Evolutionary conservation across 1,140 invertebrate genomes (phyloP).

Genomic region (Lasioglossum albipes): DNA sequence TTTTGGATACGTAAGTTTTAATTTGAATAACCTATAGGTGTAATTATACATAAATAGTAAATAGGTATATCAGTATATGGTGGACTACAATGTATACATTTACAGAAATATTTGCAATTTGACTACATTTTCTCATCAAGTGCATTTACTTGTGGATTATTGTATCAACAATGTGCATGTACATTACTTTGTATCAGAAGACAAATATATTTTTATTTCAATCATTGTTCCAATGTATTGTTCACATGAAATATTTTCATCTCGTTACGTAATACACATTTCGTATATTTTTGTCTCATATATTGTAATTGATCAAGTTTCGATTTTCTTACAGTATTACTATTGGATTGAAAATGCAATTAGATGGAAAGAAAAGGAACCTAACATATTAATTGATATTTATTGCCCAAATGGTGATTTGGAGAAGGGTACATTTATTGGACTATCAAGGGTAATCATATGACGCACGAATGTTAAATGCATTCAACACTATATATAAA

Average conservation of each 20-base stretch:
- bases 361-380: constrained; percentile 33
- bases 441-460: constrained; percentile 3
- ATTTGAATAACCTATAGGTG: not conserved
- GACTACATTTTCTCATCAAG: not conserved
- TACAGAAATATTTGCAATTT: no score
- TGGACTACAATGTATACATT: no score
- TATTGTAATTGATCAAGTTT: not conserved
- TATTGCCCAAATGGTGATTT: constrained; percentile 43
- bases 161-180: not conserved
- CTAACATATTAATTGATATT: constrained; percentile 29
- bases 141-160: not conserved
- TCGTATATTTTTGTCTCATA: no score
- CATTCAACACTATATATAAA: not conserved
- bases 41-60: no score
- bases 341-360: constrained; percentile 44
- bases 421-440: constrained; percentile 16
- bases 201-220: no score
- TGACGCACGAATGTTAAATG: not conserved
- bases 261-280: no score
- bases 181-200: no score
- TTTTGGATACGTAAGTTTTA: constrained; percentile 28
- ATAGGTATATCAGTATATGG: no score
- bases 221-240: no score
- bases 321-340: constrained; percentile 24
- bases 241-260: no score